Evolutionary conservation across 2,888 invertebrate genomes (phyloP).

Genomic region (Sacculina carcini): DNA sequence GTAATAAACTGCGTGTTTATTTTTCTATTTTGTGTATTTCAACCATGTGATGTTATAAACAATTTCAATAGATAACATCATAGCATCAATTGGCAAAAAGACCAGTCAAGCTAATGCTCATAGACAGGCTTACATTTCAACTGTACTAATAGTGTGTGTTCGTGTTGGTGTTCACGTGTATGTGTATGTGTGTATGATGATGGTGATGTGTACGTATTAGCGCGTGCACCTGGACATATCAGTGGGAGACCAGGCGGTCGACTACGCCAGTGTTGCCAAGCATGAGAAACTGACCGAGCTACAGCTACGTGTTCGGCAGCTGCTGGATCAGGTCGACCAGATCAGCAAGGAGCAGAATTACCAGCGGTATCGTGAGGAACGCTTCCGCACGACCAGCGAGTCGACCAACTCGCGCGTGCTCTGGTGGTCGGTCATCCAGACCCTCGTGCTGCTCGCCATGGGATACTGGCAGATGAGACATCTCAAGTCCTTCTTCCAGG

Average conservation of each 20-base stretch:
- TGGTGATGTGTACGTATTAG: too few species aligned
- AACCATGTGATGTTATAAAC: too few species aligned
- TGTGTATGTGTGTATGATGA: too few species aligned
- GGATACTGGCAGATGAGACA: conserved; percentile 99
- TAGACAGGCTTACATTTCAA: too few species aligned
- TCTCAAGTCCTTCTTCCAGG: conserved; percentile 96
- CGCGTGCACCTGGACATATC: conserved; percentile 87
- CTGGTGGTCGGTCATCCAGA: conserved; percentile 91
- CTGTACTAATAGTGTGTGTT: too few species aligned
- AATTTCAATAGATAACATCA: too few species aligned
- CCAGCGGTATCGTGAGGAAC: conserved; percentile 92
- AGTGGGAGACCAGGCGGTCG: conserved; percentile 94
- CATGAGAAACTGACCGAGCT: conserved; percentile 90
- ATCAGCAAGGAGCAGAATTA: conserved; percentile 99
- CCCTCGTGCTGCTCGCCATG: conserved; percentile 61
- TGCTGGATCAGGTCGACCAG: conserved; percentile 92
- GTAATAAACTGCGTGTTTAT: too few species aligned
- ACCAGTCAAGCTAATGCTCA: too few species aligned
- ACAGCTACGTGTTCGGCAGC: conserved; percentile 74
- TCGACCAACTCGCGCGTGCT: conserved; percentile 34
- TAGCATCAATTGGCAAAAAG: too few species aligned
- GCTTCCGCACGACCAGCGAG: conserved; percentile 90
- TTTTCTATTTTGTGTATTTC: too few species aligned
- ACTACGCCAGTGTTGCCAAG: conserved; percentile 88
- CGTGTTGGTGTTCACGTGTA: too few species aligned